These are phyloP conservation scores for Dasysyrphus tricinctus DNA, from an alignment of 2,888 invertebrate genomes.

Conservation along the genomic window DNA sequence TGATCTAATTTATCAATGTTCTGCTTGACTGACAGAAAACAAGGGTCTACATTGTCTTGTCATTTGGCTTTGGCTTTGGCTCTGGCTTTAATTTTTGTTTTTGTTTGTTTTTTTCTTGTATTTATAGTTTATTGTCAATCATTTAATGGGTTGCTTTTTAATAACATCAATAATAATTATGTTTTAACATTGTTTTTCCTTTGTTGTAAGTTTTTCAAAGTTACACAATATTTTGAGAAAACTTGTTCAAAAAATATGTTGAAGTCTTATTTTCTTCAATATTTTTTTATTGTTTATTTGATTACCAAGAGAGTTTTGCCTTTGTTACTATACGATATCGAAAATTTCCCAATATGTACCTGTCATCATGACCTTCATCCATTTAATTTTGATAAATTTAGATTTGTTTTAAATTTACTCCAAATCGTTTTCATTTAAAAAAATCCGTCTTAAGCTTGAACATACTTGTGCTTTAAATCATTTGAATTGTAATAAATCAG, in stretches of 20 bases:
- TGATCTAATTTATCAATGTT: constrained; percentile 65
- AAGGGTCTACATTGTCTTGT: constrained; percentile 63
- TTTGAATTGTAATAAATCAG: not conserved
- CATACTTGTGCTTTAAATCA: not conserved
- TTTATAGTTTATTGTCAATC: not conserved
- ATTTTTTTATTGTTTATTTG: no score
- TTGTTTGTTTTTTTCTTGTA: constrained; percentile 16
- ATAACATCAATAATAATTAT: not conserved
- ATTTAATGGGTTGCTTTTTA: not conserved
- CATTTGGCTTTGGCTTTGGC: not conserved
- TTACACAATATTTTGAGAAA: not conserved
- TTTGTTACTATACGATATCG: no score
- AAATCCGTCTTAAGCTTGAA: not conserved
- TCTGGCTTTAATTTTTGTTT: not conserved
- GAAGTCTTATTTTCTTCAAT: no score
- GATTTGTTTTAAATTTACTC: no score
- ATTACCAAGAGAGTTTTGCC: no score
- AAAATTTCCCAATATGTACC: no score
- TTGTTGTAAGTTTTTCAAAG: not conserved
- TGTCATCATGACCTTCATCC: no score
- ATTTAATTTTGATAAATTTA: no score
- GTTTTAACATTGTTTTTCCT: not conserved
- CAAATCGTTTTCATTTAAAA: not conserved
- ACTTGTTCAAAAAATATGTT: no score
- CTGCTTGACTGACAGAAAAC: constrained; percentile 45